These are phyloP conservation scores for Chionis minor DNA, from an alignment of 2,113 vertebrate species.

Conservation along the genomic window DNA sequence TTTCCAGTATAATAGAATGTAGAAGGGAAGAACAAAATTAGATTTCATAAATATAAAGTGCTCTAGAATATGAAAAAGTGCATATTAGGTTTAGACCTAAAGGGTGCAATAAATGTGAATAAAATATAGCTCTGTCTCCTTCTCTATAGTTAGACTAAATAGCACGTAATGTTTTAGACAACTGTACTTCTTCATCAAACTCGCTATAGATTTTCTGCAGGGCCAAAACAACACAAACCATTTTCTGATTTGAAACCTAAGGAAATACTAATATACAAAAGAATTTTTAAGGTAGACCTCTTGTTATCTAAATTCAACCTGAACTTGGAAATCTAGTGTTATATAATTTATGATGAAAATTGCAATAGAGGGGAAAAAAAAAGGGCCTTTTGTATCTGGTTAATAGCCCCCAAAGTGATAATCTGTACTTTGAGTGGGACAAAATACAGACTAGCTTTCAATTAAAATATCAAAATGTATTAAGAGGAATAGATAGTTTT, in stretches of 20 bases:
- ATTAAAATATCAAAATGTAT: background rate
- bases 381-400: background rate
- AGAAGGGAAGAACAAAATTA: background rate
- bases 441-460: background rate
- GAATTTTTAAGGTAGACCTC: background rate
- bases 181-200: background rate
- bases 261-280: background rate
- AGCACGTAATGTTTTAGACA: background rate
- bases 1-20: background rate
- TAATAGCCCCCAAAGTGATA: background rate
- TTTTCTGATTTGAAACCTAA: background rate
- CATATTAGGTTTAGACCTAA: background rate
- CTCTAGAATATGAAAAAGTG: background rate
- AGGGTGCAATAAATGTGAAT: background rate
- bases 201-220: background rate
- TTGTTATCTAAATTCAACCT: background rate
- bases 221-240: background rate
- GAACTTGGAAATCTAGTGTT: background rate
- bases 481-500: background rate
- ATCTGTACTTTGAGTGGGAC: background rate
- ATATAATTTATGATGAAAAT: background rate
- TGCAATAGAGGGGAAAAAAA: background rate
- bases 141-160: background rate
- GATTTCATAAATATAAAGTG: background rate
- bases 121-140: background rate